Evolutionary conservation across 1,140 invertebrate species (phyloP), one percentile per base, ranked within the genome.

Genomic region (Mya arenaria): DNA sequence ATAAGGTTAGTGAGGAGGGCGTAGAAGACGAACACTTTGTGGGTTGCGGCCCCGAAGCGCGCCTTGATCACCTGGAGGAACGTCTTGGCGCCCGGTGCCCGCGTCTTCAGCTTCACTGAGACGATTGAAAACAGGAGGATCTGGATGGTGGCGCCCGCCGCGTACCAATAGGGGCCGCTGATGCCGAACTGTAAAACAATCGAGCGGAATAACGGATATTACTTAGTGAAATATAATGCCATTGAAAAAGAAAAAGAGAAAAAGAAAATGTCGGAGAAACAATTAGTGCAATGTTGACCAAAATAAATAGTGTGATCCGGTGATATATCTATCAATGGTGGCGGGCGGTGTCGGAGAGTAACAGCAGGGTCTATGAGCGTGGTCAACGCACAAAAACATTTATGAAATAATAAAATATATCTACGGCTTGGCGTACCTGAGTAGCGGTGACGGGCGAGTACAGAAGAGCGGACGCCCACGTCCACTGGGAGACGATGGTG

Each of bases 401-500:
- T n/a, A n/a, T n/a, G n/a, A n/a, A n/a, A n/a, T n/a, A n/a, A n/a
- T n/a, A n/a, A n/a, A n/a, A n/a, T n/a, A n/a, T n/a, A n/a, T n/a
- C 48, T 66, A 13, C 62, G 17, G 13, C 39, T 34, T 55, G 28
- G 19, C 39, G 6, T 84, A 92, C 91, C 88, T 89, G 90, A 39
- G 86, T 89, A 13, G 91, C 90, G 0, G 94, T 93, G 1, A 91
- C 90, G 0, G 92, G 89, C 1, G 93, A 93, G 82, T 93, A 92
- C 6, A 94, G 86, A 1, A 94, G 85, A 4, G 93, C 93, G 1
- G 93, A 93, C 0, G 92, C 92, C 93, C 93, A 94, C 34, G 92
- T 93, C 93, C 93, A 94, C 74, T 93, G 92, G 5, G 92, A 93
- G 2, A 94, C 91, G 6, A 94, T 90, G 0, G 92, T 93, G 1